Evolutionary conservation across 1,140 invertebrate species (phyloP), one percentile per base, ranked within the genome.

Genomic region (Drosophila pandora): DNA sequence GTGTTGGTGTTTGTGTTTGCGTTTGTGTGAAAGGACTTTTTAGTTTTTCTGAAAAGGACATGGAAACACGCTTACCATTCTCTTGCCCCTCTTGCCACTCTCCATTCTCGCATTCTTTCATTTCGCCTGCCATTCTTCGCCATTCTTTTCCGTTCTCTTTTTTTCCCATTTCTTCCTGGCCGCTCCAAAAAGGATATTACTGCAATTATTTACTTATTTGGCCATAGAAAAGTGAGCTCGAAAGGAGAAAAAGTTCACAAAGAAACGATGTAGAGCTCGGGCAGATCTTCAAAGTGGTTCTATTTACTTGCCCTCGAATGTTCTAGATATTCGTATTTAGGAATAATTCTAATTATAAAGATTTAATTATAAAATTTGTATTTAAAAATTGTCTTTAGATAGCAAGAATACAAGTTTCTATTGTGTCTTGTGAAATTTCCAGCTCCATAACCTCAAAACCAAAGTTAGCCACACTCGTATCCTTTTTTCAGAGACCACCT

Each of bases 161-260:
- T 65, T 49, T 55, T 59, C 30, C 53, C 54, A 32, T 25, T 63
- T 58, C 61, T 74, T 74, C 71, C 72, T 76, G 72, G 78, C 64
- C 78, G 83, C 83, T 64, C 62, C 78, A 72, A 78, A 87, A 75
- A 87, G 82, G 82, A 87, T 88, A 87, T 87, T 85, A 87, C 83
- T 87, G 82, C 82, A 87, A 87, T 87, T 87, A 87, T 88, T 87
- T 87, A 87, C 83, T 87, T 87, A 87, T 87, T 87, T 87, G 83
- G 82, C 53, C 65, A 82, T 82, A 88, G 82, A 87, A 82, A 81
- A 81, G 81, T 69, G 77, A 62, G 72, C 61, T 53, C 43, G 74
- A 65, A 80, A 63, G 10, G 34, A 43, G 79, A 73, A 56, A 68
- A 61, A 62, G 43, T 54, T 37, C 49, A 53, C 49, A 65, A 49